A percentile compares a stretch with the other conserved stretches of the same genome.
Conservation (phyloP, 1,140 invertebrate species). For the Brachystomella parvula region DNA sequence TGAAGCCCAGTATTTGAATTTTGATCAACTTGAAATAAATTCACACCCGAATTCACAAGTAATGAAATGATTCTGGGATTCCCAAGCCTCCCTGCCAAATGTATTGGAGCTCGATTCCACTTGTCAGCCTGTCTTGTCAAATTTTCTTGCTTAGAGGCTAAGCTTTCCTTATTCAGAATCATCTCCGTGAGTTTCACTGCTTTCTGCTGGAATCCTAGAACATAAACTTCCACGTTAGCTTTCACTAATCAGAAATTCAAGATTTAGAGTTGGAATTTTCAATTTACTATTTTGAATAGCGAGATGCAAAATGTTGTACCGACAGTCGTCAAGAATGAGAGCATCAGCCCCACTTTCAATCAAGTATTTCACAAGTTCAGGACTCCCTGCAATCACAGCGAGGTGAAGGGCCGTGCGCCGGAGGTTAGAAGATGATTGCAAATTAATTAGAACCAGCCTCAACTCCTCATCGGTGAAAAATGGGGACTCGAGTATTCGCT, state of each 20-base stretch:
- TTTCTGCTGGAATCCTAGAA: background rate
- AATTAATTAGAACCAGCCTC: background rate
- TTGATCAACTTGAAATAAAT: conserved; percentile 12
- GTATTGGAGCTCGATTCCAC: conserved; percentile 6
- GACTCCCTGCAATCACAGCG: conserved; percentile 7
- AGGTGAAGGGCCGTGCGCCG: conserved; percentile 6
- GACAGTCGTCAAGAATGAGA: background rate
- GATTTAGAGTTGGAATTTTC: too few species aligned
- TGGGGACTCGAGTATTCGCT: background rate
- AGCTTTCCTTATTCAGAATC: background rate
- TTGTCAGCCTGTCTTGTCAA: background rate
- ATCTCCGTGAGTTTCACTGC: background rate
- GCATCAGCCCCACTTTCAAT: conserved; percentile 8
- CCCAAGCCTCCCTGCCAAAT: conserved; percentile 5
- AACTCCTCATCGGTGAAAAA: background rate
- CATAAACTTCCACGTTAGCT: too few species aligned
- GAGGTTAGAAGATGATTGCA: background rate
- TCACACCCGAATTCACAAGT: background rate
- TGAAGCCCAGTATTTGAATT: background rate
- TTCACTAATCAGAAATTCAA: too few species aligned
- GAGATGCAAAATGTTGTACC: conserved; percentile 6
- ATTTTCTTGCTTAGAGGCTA: background rate
- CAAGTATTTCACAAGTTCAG: background rate
- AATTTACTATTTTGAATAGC: conserved; percentile 11
- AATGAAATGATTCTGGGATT: background rate